phyloP scores from a whole-genome alignment of 2,888 invertebrate genomes.

The Polietes domitor region DNA sequence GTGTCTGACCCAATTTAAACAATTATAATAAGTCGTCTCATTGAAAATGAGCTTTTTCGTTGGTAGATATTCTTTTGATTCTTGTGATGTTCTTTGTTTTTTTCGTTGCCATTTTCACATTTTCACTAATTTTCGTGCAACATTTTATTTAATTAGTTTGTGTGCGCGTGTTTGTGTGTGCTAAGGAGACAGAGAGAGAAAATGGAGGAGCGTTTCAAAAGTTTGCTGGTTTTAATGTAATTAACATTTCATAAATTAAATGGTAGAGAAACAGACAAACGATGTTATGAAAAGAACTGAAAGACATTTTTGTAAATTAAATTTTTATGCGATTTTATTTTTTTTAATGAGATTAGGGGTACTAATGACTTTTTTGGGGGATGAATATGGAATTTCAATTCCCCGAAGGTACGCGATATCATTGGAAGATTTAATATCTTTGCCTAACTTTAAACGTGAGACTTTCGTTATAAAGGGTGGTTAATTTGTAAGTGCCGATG shows the following conservation, averaged over 20 bases:
- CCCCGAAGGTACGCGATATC: no score
- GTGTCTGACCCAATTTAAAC: conserved; percentile 65
- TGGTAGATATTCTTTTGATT: background rate
- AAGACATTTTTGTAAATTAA: no score
- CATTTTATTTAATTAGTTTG: conserved; percentile 25
- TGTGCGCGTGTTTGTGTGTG: no score
- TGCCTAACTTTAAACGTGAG: no score
- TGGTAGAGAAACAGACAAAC: background rate
- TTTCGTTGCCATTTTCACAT: background rate
- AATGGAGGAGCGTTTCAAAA: background rate
- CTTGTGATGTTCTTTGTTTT: background rate
- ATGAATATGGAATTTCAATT: no score
- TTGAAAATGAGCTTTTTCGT: conserved; percentile 40
- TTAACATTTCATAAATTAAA: background rate
- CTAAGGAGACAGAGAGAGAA: background rate
- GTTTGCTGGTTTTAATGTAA: background rate
- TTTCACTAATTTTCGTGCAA: conserved; percentile 15
- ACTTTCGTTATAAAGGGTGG: no score
- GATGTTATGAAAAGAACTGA: no score
- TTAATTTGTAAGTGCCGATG: no score
- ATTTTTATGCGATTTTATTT: no score
- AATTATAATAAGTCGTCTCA: conserved; percentile 48
- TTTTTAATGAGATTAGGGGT: no score
- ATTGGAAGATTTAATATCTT: no score
- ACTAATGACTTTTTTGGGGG: no score